Conservation (phyloP, 1,140 invertebrate genomes). For the Caenorhabditis elegans region DNA sequence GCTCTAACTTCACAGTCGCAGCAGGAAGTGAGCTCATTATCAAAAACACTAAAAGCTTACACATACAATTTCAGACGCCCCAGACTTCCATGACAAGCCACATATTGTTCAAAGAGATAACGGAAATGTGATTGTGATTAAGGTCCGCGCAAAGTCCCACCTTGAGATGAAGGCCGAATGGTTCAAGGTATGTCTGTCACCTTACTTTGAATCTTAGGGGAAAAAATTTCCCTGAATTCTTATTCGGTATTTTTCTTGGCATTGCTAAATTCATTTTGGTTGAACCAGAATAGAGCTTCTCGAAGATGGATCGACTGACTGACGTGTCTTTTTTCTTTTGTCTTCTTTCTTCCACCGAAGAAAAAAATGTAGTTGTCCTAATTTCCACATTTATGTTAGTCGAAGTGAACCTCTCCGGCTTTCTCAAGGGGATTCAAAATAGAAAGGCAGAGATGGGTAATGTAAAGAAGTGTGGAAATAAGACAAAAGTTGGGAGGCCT, state of each 20-base stretch:
- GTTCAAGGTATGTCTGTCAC: constrained; percentile 57
- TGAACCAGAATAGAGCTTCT: background rate
- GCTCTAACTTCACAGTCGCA: constrained; percentile 62
- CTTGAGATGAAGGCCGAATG: constrained; percentile 65
- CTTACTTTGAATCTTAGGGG: background rate
- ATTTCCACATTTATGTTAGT: constrained; percentile 27
- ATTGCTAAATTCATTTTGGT: constrained; percentile 5
- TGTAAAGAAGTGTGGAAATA: constrained; percentile 28
- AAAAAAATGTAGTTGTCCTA: constrained; percentile 2
- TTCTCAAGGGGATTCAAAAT: constrained; percentile 21
- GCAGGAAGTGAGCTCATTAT: constrained; percentile 59
- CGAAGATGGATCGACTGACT: background rate
- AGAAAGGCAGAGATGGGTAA: constrained; percentile 11
- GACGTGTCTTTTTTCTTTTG: constrained; percentile 4
- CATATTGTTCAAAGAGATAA: constrained; percentile 65
- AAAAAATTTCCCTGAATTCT: background rate
- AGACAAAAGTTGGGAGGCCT: background rate
- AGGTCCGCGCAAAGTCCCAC: constrained; percentile 63
- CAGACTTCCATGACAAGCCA: constrained; percentile 65
- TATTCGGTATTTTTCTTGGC: background rate
- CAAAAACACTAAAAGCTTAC: background rate
- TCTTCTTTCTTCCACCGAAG: background rate
- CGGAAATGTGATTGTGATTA: constrained; percentile 63
- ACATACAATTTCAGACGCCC: constrained; percentile 57
- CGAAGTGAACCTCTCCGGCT: constrained; percentile 21